Evolutionary conservation across 1,140 invertebrate species (phyloP).

Genomic region (Pseudomyrmex sp.): DNA sequence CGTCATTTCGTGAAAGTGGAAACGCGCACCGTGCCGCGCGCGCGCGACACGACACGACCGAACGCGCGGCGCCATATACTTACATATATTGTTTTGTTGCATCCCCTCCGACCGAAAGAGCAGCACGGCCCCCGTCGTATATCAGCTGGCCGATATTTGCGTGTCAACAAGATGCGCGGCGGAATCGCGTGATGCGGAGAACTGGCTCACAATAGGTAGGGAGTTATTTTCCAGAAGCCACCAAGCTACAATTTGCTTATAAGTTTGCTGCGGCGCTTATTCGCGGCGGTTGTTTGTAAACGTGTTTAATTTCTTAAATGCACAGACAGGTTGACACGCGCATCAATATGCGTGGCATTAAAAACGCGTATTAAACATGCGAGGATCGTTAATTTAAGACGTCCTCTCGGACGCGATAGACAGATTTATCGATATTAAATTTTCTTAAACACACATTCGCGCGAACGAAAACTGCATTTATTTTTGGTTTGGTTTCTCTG

Average conservation of each 20-base stretch:
- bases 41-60: neutral
- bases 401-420: too few species aligned
- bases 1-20: constrained; percentile 64
- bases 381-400: too few species aligned
- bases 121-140: neutral
- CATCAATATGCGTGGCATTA: neutral
- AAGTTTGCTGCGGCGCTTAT: neutral
- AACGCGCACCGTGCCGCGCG: constrained; percentile 3
- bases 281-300: neutral
- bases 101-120: constrained; percentile 20
- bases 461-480: neutral
- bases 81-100: constrained; percentile 7
- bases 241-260: constrained; percentile 20
- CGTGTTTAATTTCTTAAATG: neutral
- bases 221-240: neutral
- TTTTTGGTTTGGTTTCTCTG: too few species aligned
- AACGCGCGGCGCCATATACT: neutral
- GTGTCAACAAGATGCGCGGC: constrained; percentile 31
- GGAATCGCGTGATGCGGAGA: constrained; percentile 34
- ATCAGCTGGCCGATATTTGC: constrained; percentile 51
- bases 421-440: too few species aligned
- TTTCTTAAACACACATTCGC: neutral
- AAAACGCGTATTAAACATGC: too few species aligned
- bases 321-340: neutral
- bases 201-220: constrained; percentile 2